These are phyloP conservation scores for Platycnemis pennipes DNA, from an alignment of 2,888 invertebrate genomes.

Conservation along the genomic window DNA sequence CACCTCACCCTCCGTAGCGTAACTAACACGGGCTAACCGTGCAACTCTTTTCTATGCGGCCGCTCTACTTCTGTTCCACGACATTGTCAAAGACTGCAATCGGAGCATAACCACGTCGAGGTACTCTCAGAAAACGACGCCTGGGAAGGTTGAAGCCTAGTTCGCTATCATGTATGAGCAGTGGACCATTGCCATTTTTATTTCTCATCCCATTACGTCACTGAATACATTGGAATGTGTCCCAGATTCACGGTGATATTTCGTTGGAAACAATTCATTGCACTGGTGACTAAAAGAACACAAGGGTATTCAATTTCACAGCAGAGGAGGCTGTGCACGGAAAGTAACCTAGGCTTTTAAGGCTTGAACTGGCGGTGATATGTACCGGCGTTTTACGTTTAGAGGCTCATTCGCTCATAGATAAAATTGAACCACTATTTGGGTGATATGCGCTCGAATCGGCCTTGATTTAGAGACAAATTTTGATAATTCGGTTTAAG, in stretches of 20 bases:
- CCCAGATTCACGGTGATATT: neutral
- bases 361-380: too few species aligned
- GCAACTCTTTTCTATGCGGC: neutral
- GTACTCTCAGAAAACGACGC: neutral
- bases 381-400: too few species aligned
- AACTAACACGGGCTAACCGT: neutral
- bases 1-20: neutral
- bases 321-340: neutral
- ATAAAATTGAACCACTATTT: too few species aligned
- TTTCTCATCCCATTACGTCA: neutral
- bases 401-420: too few species aligned
- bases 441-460: too few species aligned
- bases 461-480: too few species aligned
- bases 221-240: neutral
- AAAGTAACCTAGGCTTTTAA: neutral
- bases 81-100: constrained; percentile 5
- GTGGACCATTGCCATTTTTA: neutral
- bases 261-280: neutral
- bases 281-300: neutral
- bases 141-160: constrained; percentile 8
- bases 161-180: neutral
- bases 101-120: constrained; percentile 25
- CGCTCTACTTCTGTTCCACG: neutral
- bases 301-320: neutral
- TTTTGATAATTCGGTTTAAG: too few species aligned